These are phyloP conservation scores for Thecocarcelia acutangulata DNA, from an alignment of 2,888 invertebrate genomes.

Conservation along the genomic window DNA sequence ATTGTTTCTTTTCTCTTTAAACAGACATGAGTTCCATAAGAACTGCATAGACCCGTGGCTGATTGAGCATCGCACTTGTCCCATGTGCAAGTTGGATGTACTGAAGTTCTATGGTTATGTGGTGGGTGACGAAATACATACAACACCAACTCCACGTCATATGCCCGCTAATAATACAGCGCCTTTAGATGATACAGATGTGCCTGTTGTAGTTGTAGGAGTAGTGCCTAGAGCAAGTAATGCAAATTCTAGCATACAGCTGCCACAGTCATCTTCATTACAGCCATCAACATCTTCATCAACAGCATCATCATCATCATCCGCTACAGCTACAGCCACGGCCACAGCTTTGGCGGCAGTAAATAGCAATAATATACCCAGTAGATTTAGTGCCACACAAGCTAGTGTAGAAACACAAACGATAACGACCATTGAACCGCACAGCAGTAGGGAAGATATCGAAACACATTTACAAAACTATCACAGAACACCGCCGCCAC, in stretches of 20 bases:
- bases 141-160: slow-evolving; percentile 78
- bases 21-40: slow-evolving; percentile 96
- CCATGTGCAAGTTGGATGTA: slow-evolving; percentile 98
- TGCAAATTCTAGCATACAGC: slow-evolving; percentile 12
- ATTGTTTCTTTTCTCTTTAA: not conserved
- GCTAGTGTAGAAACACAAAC: slow-evolving; percentile 67
- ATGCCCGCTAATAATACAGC: slow-evolving; percentile 62
- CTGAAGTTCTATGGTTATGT: slow-evolving; percentile 93
- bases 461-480: slow-evolving; percentile 52
- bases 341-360: slow-evolving; percentile 69
- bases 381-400: slow-evolving; percentile 64
- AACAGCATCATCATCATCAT: slow-evolving; percentile 20
- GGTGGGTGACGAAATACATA: slow-evolving; percentile 84
- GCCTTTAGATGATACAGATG: slow-evolving; percentile 70
- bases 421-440: slow-evolving; percentile 58
- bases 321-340: slow-evolving; percentile 32
- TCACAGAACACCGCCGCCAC: slow-evolving; percentile 50
- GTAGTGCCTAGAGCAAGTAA: slow-evolving; percentile 71
- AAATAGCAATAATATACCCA: slow-evolving; percentile 57
- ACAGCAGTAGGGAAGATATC: slow-evolving; percentile 61
- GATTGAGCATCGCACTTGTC: slow-evolving; percentile 95
- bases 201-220: slow-evolving; percentile 76
- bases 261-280: slow-evolving; percentile 19
- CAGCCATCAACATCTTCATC: slow-evolving; percentile 12
- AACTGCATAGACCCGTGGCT: slow-evolving; percentile 98